phyloP scores from a whole-genome alignment of 2,797 vertebrate species.

The Aphelocoma californica region DNA sequence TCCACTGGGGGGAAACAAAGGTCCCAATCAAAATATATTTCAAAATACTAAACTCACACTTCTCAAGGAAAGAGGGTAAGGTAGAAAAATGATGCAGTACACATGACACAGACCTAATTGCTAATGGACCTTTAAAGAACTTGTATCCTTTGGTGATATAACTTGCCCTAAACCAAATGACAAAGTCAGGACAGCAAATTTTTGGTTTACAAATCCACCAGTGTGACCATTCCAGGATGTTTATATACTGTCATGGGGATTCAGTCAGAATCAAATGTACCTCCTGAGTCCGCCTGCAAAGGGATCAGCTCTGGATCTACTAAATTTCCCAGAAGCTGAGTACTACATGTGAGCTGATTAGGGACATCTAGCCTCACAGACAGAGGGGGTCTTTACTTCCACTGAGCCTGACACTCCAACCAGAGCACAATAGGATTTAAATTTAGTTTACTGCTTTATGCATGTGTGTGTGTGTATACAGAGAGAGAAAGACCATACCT shows the following conservation, averaged over 20 bases:
- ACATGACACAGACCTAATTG: not conserved
- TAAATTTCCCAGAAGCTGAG: not conserved
- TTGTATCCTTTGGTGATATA: not conserved
- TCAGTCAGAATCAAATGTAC: not conserved
- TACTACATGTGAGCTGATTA: not conserved
- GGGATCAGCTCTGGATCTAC: not conserved
- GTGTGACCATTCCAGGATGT: not conserved
- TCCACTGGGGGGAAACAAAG: fast-evolving
- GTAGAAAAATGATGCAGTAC: not conserved
- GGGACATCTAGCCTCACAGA: not conserved
- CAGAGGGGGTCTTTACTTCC: not conserved
- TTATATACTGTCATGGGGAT: not conserved
- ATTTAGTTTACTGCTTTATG: not conserved
- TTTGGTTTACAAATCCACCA: not conserved
- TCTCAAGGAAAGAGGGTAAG: not conserved
- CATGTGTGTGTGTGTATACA: not conserved
- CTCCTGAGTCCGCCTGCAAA: not conserved
- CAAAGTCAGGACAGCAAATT: not conserved
- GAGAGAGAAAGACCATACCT: not conserved
- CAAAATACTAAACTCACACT: not conserved
- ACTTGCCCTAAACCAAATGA: not conserved
- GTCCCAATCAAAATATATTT: not conserved
- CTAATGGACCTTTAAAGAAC: not conserved
- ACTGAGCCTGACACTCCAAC: not conserved
- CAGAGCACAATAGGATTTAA: not conserved